Evolutionary conservation across 2,797 vertebrate species (phyloP).

Genomic region (Hemitrygon akajei): DNA sequence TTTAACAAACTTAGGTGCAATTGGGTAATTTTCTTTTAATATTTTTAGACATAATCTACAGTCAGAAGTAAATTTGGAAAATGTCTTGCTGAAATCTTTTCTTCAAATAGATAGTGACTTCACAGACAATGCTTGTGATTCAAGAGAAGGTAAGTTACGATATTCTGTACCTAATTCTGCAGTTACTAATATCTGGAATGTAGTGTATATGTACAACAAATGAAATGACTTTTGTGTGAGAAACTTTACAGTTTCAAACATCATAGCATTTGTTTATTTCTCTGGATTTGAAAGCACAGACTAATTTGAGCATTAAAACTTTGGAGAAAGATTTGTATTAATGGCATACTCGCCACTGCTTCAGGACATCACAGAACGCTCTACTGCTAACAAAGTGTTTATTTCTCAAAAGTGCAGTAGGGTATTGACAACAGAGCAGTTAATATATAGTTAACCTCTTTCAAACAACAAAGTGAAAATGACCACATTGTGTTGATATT

Average conservation of each 20-base stretch:
- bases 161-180: background rate
- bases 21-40: background rate
- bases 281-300: background rate
- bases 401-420: too few species aligned
- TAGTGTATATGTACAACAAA: too few species aligned
- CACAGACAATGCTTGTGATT: constrained; percentile 23
- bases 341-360: too few species aligned
- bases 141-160: constrained; percentile 36
- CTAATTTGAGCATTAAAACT: background rate
- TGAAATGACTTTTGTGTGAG: background rate
- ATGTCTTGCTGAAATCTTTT: constrained; percentile 39
- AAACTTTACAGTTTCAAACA: background rate
- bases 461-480: too few species aligned
- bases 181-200: background rate
- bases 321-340: background rate
- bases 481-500: too few species aligned
- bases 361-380: too few species aligned
- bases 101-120: constrained; percentile 40
- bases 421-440: too few species aligned
- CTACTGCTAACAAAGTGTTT: too few species aligned
- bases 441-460: too few species aligned
- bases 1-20: background rate
- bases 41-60: background rate
- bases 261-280: background rate
- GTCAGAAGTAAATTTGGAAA: constrained; percentile 36